phyloP scores from a whole-genome alignment of 2,113 vertebrate species.

The Pogona vitticeps region DNA sequence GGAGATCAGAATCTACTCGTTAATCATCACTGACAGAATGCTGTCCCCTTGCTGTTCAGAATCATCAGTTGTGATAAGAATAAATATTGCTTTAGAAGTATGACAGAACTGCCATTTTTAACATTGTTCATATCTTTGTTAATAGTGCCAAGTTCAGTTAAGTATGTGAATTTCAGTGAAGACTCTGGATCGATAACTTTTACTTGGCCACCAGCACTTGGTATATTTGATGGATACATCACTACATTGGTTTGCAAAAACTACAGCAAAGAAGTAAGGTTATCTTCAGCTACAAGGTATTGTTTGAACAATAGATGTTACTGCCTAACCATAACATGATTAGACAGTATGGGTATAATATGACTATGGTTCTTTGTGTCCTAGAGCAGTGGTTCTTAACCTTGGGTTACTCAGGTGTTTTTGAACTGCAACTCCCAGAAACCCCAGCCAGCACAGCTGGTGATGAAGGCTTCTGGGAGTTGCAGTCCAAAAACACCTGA shows the following conservation, averaged over 20 bases:
- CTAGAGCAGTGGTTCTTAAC: too few relatives aligned
- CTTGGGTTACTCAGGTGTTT: too few relatives aligned
- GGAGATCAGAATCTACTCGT: neutral
- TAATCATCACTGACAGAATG: neutral
- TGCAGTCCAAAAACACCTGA: too few relatives aligned
- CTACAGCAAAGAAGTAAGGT: conserved; percentile 68
- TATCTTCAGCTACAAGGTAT: conserved; percentile 75
- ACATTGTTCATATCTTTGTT: conserved; percentile 23
- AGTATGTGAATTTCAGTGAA: conserved; percentile 77
- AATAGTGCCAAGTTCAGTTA: conserved; percentile 77
- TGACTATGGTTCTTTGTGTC: neutral
- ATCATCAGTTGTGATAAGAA: neutral
- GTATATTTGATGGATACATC: conserved; percentile 72
- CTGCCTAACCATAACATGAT: neutral
- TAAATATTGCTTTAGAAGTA: neutral
- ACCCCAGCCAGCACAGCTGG: too few relatives aligned
- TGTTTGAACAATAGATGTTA: conserved; percentile 61
- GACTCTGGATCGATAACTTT: conserved; percentile 76
- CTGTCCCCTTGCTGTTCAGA: neutral
- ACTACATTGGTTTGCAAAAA: conserved; percentile 78
- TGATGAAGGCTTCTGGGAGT: too few relatives aligned
- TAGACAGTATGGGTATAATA: neutral
- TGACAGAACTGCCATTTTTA: conserved; percentile 7
- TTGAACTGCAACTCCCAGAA: too few relatives aligned
- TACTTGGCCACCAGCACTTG: conserved; percentile 70